These are phyloP conservation scores for Apodemus agrarius DNA, from an alignment of 2,797 vertebrate genomes.

Conservation along the genomic window DNA sequence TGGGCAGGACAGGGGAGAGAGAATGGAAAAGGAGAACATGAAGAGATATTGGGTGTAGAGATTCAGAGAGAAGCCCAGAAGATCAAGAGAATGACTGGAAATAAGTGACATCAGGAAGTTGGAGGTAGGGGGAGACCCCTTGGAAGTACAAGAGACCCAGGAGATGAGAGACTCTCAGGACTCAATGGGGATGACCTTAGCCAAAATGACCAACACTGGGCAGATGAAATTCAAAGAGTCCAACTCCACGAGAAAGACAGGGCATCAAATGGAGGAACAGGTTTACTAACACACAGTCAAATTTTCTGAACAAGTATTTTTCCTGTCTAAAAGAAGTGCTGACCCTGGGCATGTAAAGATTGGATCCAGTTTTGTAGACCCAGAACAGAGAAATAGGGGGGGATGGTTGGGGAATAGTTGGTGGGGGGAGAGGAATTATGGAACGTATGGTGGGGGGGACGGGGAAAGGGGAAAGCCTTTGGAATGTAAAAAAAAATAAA, in stretches of 20 bases:
- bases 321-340: background rate
- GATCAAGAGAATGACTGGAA: no score
- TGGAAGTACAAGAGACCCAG: background rate
- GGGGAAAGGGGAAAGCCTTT: no score
- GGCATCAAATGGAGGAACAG: background rate
- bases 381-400: no score
- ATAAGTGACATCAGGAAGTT: no score
- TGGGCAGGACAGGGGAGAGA: background rate
- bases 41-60: background rate
- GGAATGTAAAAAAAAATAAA: no score
- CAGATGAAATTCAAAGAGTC: background rate
- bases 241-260: background rate
- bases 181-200: background rate
- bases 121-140: background rate
- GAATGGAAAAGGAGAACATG: background rate
- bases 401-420: no score
- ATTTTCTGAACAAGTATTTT: background rate
- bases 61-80: background rate
- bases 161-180: background rate
- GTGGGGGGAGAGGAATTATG: no score
- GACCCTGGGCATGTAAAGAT: no score
- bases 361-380: no score
- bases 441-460: no score
- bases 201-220: background rate
- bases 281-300: background rate